Conservation (phyloP, 30 jellyfish, hydroid and myxozoan species). For the Chironex yamaguchii region DNA sequence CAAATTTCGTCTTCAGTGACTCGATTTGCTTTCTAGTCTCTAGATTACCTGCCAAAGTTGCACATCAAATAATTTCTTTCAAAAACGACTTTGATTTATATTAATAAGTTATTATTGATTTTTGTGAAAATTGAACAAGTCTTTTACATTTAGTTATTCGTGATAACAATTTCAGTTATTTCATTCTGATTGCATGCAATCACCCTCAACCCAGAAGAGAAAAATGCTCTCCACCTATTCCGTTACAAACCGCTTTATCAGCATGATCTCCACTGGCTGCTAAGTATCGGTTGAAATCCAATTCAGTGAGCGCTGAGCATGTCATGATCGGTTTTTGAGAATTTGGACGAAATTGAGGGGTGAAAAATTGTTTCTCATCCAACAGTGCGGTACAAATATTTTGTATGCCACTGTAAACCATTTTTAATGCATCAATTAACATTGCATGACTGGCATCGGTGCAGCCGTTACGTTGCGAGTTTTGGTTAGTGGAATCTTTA, state of each 20-base stretch:
- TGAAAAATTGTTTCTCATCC: conserved; percentile 71
- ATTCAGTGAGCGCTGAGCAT: background rate
- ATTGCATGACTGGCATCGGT: conserved; percentile 68
- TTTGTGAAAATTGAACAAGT: no score
- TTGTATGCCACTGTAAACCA: conserved; percentile 74
- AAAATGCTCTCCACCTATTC: no score
- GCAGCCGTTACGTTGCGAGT: conserved; percentile 47
- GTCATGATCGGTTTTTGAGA: background rate
- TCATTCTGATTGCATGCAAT: no score
- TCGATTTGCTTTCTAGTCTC: no score
- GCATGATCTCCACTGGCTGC: background rate
- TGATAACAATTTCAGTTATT: no score
- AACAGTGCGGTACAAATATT: conserved; percentile 74
- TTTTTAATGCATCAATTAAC: conserved; percentile 66
- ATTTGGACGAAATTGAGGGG: conserved; percentile 31
- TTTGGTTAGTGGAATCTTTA: conserved; percentile 3
- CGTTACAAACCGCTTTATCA: background rate
- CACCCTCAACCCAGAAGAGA: no score
- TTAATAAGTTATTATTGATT: no score
- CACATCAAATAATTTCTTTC: no score
- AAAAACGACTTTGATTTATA: no score
- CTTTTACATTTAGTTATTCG: no score
- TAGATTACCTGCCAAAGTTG: no score
- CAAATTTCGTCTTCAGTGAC: no score
- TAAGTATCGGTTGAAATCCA: background rate